Evolutionary conservation across 2,113 vertebrate species (phyloP), one percentile per base, ranked within the genome.

Genomic region (Seriola quinqueradiata): DNA sequence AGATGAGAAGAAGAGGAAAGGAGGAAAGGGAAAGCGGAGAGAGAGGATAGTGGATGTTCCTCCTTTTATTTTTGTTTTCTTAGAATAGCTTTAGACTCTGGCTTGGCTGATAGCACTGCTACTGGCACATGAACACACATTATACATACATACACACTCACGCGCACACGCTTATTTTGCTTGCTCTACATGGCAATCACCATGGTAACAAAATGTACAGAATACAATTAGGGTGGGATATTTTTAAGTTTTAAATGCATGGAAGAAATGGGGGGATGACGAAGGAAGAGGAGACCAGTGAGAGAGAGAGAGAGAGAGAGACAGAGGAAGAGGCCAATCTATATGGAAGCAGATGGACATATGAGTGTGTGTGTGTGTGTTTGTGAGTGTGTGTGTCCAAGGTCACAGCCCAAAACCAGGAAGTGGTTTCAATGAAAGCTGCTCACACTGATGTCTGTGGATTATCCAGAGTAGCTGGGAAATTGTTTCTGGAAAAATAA

Each of bases 161-260:
- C 34, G 82, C 65, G 61, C 23, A 55, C 77, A 19, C 75, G 42
- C 48, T 63, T 14, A 48, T 74, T 84, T 86, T 79, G 77, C 83
- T 84, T 86, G 82, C 79, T 86, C 87, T 65, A 87, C 85, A 88
- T 88, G 87, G 90, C 75, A 89, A 89, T 94, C 91, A 59, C 93
- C 93, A 93, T 94, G 92, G 92, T 70, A 92, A 94, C 93, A 75
- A 83, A 93, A 94, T 92, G 91, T 90, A 92, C 90, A 86, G 92
- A 90, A 89, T 81, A 87, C 89, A 91, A 82, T 83, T 67, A 12
- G 64, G 79, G 82, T 76, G 76, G 92, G 89, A 88, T 94, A 91
- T 93, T 93, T 94, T 93, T 92, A 89, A 79, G 90, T 93, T 94
- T 94, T 90, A 94, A 94, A 94, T 83, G 76, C 74, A 77, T 79